phyloP scores from a whole-genome alignment of 1,140 invertebrate species.

The Lethrus apterus region DNA sequence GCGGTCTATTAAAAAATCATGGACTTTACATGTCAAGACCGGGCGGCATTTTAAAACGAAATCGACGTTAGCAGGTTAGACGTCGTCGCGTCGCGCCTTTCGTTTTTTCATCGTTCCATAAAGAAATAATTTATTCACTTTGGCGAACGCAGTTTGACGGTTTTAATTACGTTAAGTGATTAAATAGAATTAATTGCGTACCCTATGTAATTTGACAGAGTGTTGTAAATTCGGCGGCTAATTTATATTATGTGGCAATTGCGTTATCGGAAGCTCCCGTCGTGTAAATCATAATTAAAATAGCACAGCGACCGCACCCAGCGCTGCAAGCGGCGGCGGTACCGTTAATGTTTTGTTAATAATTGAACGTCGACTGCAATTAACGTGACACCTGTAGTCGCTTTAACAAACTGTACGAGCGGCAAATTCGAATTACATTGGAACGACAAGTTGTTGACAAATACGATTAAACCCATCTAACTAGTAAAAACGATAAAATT shows the following conservation, averaged over 20 bases:
- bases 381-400: no score
- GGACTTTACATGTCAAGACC: constrained; percentile 1
- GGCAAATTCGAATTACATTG: no score
- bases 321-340: constrained; percentile 21
- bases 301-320: constrained; percentile 27
- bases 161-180: constrained; percentile 15
- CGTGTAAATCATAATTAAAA: constrained; percentile 38
- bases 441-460: no score
- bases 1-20: constrained; percentile 9
- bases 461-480: no score
- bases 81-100: neutral
- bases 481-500: no score
- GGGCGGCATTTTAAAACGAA: constrained; percentile 6
- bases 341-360: constrained; percentile 33
- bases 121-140: no score
- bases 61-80: no score
- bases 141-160: no score
- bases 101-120: neutral
- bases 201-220: constrained; percentile 26
- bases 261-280: constrained; percentile 24
- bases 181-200: constrained; percentile 25
- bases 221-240: constrained; percentile 21
- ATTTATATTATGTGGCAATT: constrained; percentile 30
- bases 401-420: no score
- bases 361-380: constrained; percentile 36